Conservation (phyloP, 2,113 vertebrate species). For the Halcyon malimbica region DNA sequence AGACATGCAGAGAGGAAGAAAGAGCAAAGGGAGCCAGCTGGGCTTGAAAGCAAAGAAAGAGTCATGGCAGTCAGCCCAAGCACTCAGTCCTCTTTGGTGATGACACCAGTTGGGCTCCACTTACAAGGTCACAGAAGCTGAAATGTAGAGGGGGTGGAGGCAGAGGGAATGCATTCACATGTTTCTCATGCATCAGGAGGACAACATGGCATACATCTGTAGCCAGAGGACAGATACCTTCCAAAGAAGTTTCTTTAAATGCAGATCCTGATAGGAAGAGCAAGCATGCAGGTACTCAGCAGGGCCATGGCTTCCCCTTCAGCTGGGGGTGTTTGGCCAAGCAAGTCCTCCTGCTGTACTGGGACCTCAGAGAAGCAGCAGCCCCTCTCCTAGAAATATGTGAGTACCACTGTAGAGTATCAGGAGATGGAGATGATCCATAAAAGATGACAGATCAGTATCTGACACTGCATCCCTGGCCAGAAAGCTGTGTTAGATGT, state of each 20-base stretch:
- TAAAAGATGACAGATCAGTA: background rate
- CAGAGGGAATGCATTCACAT: background rate
- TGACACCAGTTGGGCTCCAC: background rate
- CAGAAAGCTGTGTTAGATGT: background rate
- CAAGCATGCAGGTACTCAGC: background rate
- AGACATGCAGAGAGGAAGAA: background rate
- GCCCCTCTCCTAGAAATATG: background rate
- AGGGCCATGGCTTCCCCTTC: background rate
- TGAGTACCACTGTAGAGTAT: background rate
- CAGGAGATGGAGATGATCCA: background rate
- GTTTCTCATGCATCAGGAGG: background rate
- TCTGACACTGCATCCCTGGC: background rate
- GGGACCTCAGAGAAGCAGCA: background rate
- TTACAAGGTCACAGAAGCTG: background rate
- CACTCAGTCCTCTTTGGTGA: background rate
- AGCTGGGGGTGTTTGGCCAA: background rate
- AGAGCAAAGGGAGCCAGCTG: background rate
- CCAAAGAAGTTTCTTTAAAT: background rate
- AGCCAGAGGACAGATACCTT: background rate
- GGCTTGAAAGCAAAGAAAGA: background rate
- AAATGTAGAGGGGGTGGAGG: background rate
- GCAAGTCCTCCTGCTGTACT: background rate
- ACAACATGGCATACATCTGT: background rate
- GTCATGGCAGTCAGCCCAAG: rapidly evolving
- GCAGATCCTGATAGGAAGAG: background rate